phyloP scores from a whole-genome alignment of 2,113 vertebrate genomes.

The Hippoglossus stenolepis region DNA sequence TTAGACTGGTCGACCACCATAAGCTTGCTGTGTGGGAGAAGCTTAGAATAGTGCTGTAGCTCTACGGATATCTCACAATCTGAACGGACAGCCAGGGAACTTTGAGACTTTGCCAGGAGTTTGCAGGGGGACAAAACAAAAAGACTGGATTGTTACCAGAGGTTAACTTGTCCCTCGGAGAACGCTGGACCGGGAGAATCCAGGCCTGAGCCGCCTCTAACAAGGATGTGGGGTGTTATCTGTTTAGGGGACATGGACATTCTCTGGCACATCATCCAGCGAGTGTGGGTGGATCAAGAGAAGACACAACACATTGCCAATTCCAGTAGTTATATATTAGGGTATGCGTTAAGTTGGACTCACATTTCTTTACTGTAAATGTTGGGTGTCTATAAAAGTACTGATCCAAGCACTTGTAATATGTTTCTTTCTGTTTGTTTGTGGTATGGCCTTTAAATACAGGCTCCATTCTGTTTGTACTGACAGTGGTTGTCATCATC shows the following conservation, averaged over 20 bases:
- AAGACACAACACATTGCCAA: conserved; percentile 79
- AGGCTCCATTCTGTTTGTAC: conserved; percentile 78
- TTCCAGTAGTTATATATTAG: conserved; percentile 81
- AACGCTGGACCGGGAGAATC: conserved; percentile 36
- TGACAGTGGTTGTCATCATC: conserved; percentile 77
- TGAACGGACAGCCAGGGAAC: conserved; percentile 58
- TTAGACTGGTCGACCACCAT: conserved; percentile 46
- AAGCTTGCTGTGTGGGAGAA: conserved; percentile 65
- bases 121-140: conserved; percentile 38
- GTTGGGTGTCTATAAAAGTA: conserved; percentile 77
- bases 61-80: conserved; percentile 47
- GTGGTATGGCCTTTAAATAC: conserved; percentile 77
- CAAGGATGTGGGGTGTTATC: conserved; percentile 18
- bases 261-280: conserved; percentile 50
- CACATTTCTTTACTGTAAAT: conserved; percentile 82
- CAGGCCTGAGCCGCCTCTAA: not conserved
- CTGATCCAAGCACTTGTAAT: conserved; percentile 79
- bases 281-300: conserved; percentile 28
- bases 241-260: conserved; percentile 42
- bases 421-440: conserved; percentile 70
- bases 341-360: conserved; percentile 76
- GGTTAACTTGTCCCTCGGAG: conserved; percentile 39
- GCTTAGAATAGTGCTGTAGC: conserved; percentile 59
- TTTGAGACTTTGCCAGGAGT: conserved; percentile 54
- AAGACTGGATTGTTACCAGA: conserved; percentile 61